Evolutionary conservation across 2,113 vertebrate genomes (phyloP), one percentile per base, ranked within the genome.

Genomic region (Peromyscus leucopus): DNA sequence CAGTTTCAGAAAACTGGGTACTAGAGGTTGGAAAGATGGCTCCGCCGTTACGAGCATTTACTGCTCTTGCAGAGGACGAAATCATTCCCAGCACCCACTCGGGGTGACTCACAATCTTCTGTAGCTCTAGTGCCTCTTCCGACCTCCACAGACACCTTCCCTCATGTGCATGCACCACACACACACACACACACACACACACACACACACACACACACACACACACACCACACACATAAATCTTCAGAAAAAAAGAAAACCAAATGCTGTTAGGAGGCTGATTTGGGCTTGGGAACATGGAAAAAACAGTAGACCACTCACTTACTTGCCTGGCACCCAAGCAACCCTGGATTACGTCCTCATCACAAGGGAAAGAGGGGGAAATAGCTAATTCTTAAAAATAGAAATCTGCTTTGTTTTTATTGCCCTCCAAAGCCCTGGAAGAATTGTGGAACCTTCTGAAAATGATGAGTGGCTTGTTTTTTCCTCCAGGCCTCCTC

Each of bases 391-490:
- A 80, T 63, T 80, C 82, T 82, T 67, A 24, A 84, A 90, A 94
- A 33, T 59, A 92, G 59, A 80, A 22, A 76, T 84, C 85, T 95
- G 80, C 69, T 96, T 92, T n/a, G 7, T 83, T 97, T 92, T 83
- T 57, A 63, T 84, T 65, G 69, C 42, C 63, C 89, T 94, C 78
- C 10, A 72, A 94, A 97, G 19, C 71, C 28, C 69, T 92, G 63
- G 72, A 86, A 94, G 48, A 90, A 95, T 90, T 87, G 69, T 87
- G 92, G 94, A 89, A 65, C 22, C 39, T 96, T 93, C 94, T 90
- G 80, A 95, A 94, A 96, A 90, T 94, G 80, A 94, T 80, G 55
- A 88, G 19, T 94, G 57, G 42, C 67, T 96, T 96, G 63, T 80
- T 89, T 88, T 94, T 89, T 65, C 86, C 79, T 95, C 82, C 90